Conservation (phyloP, 2,888 invertebrate genomes). For the Mesoligia furuncula region DNA sequence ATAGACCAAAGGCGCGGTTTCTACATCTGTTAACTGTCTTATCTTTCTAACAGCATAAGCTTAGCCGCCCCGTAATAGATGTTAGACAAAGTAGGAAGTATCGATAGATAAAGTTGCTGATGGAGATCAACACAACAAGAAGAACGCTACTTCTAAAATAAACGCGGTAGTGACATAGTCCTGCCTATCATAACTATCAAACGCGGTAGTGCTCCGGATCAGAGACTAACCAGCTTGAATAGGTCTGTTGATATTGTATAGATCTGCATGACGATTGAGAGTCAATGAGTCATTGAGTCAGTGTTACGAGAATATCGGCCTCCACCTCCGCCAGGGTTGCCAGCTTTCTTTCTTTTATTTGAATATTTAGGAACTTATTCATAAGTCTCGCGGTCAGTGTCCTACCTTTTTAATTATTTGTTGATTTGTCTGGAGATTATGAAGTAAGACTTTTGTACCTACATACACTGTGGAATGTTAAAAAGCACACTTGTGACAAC, state of each 20-base stretch:
- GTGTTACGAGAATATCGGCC: slow-evolving; percentile 57
- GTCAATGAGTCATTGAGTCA: slow-evolving; percentile 62
- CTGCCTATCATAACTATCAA: background rate
- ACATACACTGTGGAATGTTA: background rate
- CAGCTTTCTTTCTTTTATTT: slow-evolving; percentile 13
- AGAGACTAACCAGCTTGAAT: slow-evolving; percentile 14
- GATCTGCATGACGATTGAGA: slow-evolving; percentile 39
- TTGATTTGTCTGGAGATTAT: background rate
- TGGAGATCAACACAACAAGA: background rate
- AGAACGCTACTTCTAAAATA: background rate
- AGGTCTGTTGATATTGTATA: slow-evolving; percentile 37
- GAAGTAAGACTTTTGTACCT: background rate
- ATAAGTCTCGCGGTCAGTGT: background rate
- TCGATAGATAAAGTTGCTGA: background rate
- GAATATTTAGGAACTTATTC: background rate
- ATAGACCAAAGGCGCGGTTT: too few relatives aligned
- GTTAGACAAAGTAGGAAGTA: too few relatives aligned
- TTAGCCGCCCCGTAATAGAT: too few relatives aligned
- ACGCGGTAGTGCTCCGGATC: slow-evolving; percentile 41
- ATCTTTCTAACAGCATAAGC: too few relatives aligned
- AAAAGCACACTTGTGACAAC: background rate
- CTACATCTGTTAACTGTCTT: too few relatives aligned
- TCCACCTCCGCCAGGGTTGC: slow-evolving; percentile 53
- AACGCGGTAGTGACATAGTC: slow-evolving; percentile 17
- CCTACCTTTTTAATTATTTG: background rate